Evolutionary conservation across 1,140 invertebrate genomes (phyloP).

Genomic region (Atopsyche davidsoni): DNA sequence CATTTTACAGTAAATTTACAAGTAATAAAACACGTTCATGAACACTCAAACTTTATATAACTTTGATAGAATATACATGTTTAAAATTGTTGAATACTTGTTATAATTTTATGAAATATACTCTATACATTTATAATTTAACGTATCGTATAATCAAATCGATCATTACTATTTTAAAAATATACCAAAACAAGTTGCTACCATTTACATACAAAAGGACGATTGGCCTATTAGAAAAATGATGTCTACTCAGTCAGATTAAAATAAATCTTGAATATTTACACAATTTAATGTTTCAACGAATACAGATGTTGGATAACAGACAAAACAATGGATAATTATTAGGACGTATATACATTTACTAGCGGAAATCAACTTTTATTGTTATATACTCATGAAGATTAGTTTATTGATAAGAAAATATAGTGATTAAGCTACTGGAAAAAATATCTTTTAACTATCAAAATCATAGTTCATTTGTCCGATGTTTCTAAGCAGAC

Average conservation of each 20-base stretch:
- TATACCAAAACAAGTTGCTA: neutral
- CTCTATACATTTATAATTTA: conserved; percentile 19
- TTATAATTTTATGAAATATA: conserved; percentile 16
- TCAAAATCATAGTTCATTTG: conserved; percentile 5
- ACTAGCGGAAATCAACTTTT: conserved; percentile 2
- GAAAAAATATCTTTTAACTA: too few relatives aligned
- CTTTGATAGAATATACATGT: conserved; percentile 10
- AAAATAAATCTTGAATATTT: conserved; percentile 3
- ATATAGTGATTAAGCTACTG: too few relatives aligned
- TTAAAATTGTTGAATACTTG: conserved; percentile 15
- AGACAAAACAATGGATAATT: neutral
- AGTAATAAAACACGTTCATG: too few relatives aligned
- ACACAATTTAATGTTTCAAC: conserved; percentile 1
- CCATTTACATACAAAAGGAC: conserved; percentile 9
- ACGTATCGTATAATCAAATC: neutral
- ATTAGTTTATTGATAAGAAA: neutral
- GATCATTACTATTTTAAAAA: neutral
- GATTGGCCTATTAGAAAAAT: conserved; percentile 4
- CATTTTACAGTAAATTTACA: neutral
- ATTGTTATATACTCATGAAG: conserved; percentile 1
- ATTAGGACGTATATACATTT: neutral
- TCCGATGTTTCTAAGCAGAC: conserved; percentile 3
- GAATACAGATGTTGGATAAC: neutral
- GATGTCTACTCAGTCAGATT: conserved; percentile 1
- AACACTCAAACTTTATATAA: too few relatives aligned